Base-by-base conservation (phyloP, 2,113 vertebrate species). In the Psilopogon haemacephalus region DNA sequence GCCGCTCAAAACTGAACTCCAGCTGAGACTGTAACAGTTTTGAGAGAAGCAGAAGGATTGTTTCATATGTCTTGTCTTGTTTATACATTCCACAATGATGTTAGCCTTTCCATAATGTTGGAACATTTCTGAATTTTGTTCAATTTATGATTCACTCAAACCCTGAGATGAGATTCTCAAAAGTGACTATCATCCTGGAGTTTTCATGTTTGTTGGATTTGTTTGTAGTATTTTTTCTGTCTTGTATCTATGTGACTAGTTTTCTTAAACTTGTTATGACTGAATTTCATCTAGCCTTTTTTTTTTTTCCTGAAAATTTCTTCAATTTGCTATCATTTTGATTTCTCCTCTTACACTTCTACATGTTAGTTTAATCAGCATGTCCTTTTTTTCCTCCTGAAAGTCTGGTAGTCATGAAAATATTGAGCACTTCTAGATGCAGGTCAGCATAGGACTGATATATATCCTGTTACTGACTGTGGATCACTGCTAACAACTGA, bases 401-500 rank as follows among this genome's bases (percentile, higher is more conserved):
- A 52, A 11, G 15, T 78, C 50, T 42, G 23, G 35, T 12, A 35
- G 12, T 33, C 9, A 14, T 30, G 18, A 82, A 69, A 89, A 69
- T 79, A 58, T 4, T 69, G 28, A 62, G 15, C 3, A 37, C 16
- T 17, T 30, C 12, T 67, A 58, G 11, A 65, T 59, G 8, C 26
- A 69, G 27, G 33, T 11, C 2, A 0, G 12, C 7, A 4, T 3
- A 12, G 4, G 4, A 21, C 20, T 65, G n/a, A 2, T 21, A 2
- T 38, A 48, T 30, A 28, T 58, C n/a, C 12, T 27, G 6, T 17
- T 26, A 26, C 8, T 63, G 23, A 20, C 12, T 4, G 0, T 11
- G 20, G 42, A 60, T 37, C 1, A 1, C 9, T 64, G 26, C 10
- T 71, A 86, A 23, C 13, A 60, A 11, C 12, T 38, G 5, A 23